A percentile compares a stretch with the other conserved stretches of the same genome.
These are phyloP conservation scores for Drosophila sp. DNA, from an alignment of 1,140 invertebrate species.

Conservation along the genomic window DNA sequence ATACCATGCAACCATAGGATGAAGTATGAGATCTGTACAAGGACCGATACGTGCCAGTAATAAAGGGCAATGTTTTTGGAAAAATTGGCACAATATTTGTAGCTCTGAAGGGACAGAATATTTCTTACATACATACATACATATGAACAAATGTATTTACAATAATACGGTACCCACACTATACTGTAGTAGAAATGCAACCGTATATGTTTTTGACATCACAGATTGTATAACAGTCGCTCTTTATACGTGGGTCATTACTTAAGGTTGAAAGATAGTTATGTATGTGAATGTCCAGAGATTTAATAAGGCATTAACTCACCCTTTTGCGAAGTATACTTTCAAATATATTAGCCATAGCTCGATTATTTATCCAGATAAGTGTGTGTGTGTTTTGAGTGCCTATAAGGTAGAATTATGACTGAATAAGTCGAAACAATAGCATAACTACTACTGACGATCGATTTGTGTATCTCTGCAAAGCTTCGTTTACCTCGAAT, in stretches of 20 bases:
- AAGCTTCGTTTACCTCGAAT: conserved; percentile 51
- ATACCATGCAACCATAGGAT: too few species aligned
- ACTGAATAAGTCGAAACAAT: conserved; percentile 56
- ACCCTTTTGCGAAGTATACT: conserved; percentile 46
- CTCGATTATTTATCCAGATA: conserved; percentile 8
- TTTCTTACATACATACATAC: too few species aligned
- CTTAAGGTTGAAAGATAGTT: background rate
- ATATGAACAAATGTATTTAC: too few species aligned
- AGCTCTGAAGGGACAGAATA: too few species aligned
- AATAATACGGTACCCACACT: too few species aligned
- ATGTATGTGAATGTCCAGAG: background rate
- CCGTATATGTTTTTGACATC: background rate
- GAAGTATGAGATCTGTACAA: too few species aligned
- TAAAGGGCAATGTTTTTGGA: too few species aligned
- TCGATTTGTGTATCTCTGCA: conserved; percentile 52
- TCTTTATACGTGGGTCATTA: background rate
- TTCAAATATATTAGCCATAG: conserved; percentile 50
- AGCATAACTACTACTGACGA: conserved; percentile 60
- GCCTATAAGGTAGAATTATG: conserved; percentile 31
- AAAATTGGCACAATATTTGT: too few species aligned
- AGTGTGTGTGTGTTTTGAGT: background rate
- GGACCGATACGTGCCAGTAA: too few species aligned
- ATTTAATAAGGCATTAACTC: conserved; percentile 14
- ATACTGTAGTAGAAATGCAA: too few species aligned
- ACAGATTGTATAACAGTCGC: conserved; percentile 1